phyloP scores from a whole-genome alignment of 2,113 vertebrate genomes.

The Promerops cafer region DNA sequence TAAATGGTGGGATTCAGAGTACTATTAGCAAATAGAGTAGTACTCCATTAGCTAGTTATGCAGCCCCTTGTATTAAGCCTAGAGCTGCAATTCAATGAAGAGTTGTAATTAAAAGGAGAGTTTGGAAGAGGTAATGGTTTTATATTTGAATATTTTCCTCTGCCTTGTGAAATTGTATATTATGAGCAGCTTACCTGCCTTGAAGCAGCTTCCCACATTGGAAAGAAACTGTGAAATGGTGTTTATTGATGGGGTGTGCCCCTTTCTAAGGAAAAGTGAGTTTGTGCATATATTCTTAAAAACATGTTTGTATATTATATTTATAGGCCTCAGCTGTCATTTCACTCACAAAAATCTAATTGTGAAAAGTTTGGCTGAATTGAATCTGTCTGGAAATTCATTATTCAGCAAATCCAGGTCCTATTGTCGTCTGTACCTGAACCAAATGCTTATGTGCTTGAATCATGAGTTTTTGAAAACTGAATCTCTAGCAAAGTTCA shows the following conservation, averaged over 20 bases:
- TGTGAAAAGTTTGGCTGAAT: neutral
- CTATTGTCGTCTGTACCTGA: neutral
- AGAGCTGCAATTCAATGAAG: neutral
- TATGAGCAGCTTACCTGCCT: neutral
- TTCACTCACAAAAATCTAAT: neutral
- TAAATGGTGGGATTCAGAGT: neutral
- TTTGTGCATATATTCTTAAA: neutral
- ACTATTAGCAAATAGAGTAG: neutral
- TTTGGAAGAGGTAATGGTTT: neutral
- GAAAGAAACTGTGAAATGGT: neutral
- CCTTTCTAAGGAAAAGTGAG: neutral
- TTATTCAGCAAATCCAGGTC: neutral
- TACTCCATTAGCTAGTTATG: neutral
- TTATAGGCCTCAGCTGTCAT: neutral
- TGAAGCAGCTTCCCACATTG: neutral
- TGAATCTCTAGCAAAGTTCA: neutral
- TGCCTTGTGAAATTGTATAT: neutral
- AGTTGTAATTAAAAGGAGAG: neutral
- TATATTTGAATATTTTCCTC: neutral
- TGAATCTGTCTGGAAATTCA: neutral
- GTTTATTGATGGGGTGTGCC: neutral
- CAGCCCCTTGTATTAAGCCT: neutral
- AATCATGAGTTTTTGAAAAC: neutral
- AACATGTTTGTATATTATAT: neutral
- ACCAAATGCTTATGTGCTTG: neutral